A percentile compares a stretch with the other conserved stretches of the same genome.
phyloP scores from a whole-genome alignment of 2,888 invertebrate genomes.

The Agrotis ipsilon region DNA sequence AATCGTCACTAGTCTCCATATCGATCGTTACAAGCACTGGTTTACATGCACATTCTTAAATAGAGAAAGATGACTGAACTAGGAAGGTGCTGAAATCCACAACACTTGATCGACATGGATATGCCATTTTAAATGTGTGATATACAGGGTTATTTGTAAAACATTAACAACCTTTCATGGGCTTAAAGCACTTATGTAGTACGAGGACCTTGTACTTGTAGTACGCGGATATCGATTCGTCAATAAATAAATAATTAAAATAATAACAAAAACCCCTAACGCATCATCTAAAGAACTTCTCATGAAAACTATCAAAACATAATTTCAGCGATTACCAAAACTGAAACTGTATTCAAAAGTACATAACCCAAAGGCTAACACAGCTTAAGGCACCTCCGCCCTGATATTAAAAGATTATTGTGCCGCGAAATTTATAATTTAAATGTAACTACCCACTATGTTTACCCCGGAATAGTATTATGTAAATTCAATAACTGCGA shows the following conservation, averaged over 20 bases:
- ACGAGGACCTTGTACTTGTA: too few species aligned
- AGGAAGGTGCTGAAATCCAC: too few species aligned
- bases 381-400: slow-evolving; percentile 67
- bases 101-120: too few species aligned
- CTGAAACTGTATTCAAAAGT: slow-evolving; percentile 72
- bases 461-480: slow-evolving; percentile 79
- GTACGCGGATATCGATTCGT: too few species aligned
- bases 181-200: too few species aligned
- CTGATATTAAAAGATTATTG: slow-evolving; percentile 83
- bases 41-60: too few species aligned
- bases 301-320: slow-evolving; percentile 87
- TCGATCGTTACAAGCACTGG: too few species aligned
- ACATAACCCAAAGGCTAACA: slow-evolving; percentile 68
- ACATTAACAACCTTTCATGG: too few species aligned
- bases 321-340: slow-evolving; percentile 80
- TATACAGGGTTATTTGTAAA: too few species aligned
- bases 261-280: slow-evolving; percentile 2
- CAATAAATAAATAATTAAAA: neutral
- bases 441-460: slow-evolving; percentile 70
- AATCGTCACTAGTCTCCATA: too few species aligned
- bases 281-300: slow-evolving; percentile 26
- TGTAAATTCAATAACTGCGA: slow-evolving; percentile 82
- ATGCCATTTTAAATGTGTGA: too few species aligned
- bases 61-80: too few species aligned
- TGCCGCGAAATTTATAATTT: slow-evolving; percentile 82